phyloP scores from a whole-genome alignment of 2,113 vertebrate species.

The Nesospiza acunhae region DNA sequence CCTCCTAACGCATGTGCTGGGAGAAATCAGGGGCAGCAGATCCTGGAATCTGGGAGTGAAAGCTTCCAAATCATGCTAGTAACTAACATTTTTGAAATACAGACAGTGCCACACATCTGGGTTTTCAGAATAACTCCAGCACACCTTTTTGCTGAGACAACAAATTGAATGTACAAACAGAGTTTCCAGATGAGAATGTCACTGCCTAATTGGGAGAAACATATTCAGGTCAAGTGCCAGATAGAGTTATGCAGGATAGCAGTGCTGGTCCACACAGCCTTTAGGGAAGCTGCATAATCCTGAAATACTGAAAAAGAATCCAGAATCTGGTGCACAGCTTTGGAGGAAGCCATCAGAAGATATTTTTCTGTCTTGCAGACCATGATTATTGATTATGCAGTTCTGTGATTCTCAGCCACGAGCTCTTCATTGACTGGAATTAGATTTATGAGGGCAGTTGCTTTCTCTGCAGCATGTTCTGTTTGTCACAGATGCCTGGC shows the following conservation, averaged over 20 bases:
- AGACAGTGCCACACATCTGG: neutral
- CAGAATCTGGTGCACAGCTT: neutral
- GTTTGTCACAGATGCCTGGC: neutral
- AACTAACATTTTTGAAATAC: neutral
- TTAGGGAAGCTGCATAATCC: constrained; percentile 44
- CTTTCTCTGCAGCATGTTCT: neutral
- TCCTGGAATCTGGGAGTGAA: neutral
- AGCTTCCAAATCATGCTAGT: neutral
- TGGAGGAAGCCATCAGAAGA: neutral
- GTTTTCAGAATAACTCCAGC: constrained; percentile 13
- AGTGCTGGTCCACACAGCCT: constrained; percentile 42
- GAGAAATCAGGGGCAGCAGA: neutral
- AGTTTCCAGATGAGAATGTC: constrained; percentile 70
- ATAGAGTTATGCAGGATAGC: constrained; percentile 56
- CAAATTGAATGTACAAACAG: constrained; percentile 12
- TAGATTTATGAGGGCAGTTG: neutral
- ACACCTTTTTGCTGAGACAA: constrained; percentile 51
- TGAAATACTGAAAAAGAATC: neutral
- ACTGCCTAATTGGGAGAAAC: constrained; percentile 72
- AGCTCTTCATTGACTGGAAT: neutral
- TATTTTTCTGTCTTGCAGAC: constrained; percentile 1
- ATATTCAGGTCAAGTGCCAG: constrained; percentile 77
- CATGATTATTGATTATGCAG: neutral
- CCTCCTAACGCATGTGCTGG: neutral
- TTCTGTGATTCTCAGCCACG: neutral